Evolutionary conservation across 23 tunicate species (phyloP), one percentile per base, ranked within the genome.

Genomic region (Ascidia mentula): DNA sequence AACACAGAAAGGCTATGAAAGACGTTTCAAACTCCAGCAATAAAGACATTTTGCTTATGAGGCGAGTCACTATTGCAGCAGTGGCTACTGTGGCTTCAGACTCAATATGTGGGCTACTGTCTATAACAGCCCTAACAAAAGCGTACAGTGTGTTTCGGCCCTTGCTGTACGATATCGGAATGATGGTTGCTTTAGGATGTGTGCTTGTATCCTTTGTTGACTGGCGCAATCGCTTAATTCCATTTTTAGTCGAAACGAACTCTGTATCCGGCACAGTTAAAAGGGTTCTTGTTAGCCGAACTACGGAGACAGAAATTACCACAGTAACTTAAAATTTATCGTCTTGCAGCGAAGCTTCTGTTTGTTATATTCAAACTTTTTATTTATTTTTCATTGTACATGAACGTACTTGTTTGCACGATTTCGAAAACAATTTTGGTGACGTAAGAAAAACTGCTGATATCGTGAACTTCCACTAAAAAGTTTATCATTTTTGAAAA

Each of bases 161-260:
- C 40, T 60, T 91, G 20, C 45, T 86, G 31, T 91, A 91, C 72
- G 90, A 78, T 32, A 2, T 86, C 8, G 84, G 76, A 46, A 40
- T 91, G 75, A 3, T 82, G 35, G 37, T 91, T 22, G 59, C 79
- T 33, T 53, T 81, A 31, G 24, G 77, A 22, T 59, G 81, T 34
- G 81, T 91, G 15, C 59, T 86, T 0, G 38, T 46, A n/a, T 85
- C 87, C 13, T 91, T 91, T 59, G 53, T 13, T 31, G 90, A 91
- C 37, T 91, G 97, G 97, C 46, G 72, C 37, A 46, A 69, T 20
- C 65, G 97, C 15, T 38, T 91, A 13, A 37, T 34, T 18, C 81
- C 90, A 7, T 86, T 69, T 39, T 4, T 72, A 31, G 75, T 38
- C 6, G 69, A 60, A 22, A 33, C 76, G 20, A 53, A 61, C 13